Percentiles rank a stretch among this genome's conserved stretches.
Evolutionary conservation across 2,113 vertebrate species (phyloP).

Genomic region (Halichoerus grypus): DNA sequence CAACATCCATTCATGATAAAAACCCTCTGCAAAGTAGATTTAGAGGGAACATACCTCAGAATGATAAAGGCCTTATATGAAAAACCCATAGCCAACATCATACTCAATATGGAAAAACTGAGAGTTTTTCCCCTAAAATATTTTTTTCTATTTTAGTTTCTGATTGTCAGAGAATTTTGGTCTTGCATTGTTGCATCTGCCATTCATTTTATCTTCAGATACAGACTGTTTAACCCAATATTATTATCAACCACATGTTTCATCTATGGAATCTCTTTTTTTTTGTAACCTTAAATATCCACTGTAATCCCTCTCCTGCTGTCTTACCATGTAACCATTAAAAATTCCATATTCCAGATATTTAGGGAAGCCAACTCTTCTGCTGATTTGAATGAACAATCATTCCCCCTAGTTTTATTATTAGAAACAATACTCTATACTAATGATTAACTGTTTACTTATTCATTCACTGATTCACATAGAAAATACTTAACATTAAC

Average conservation of each 20-base stretch:
- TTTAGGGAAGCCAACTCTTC: neutral
- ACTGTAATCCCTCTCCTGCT: neutral
- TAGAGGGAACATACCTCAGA: neutral
- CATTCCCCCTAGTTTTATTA: neutral
- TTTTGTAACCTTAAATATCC: neutral
- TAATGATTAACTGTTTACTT: neutral
- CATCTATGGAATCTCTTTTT: neutral
- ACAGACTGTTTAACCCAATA: neutral
- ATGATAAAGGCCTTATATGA: neutral
- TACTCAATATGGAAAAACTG: neutral
- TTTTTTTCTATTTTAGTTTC: neutral
- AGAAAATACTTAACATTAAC: neutral
- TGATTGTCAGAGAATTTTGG: slow-evolving; percentile 4
- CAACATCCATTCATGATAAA: neutral
- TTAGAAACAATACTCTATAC: neutral
- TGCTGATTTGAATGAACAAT: neutral
- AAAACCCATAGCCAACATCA: neutral
- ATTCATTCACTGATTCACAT: neutral
- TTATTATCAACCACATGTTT: neutral
- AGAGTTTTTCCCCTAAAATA: neutral
- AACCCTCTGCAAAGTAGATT: neutral
- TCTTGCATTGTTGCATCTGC: slow-evolving; percentile 1
- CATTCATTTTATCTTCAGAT: neutral
- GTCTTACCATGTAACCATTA: neutral
- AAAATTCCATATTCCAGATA: slow-evolving; percentile 19